Base-by-base conservation (phyloP, 1,140 invertebrate genomes). In the Neocloeon triangulifer region DNA sequence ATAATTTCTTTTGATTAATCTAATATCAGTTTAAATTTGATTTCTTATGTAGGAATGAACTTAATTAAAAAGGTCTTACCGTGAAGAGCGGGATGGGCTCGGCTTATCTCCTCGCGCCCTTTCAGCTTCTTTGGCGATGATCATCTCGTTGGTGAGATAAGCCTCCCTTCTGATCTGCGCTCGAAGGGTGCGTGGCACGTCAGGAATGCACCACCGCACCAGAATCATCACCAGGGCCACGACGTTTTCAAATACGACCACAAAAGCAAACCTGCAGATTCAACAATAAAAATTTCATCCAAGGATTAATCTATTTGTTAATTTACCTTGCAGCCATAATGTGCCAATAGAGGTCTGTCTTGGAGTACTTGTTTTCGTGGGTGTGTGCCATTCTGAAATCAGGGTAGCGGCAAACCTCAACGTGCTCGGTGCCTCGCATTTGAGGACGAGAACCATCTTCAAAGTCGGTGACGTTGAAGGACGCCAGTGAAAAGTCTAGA, bases 101-200 rank as follows among this genome's bases (percentile, higher is more conserved):
- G n/a, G n/a, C n/a, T n/a, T n/a, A n/a, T n/a, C 27, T 17, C 43
- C 45, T 30, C 61, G 50, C 3, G 69, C 68, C 32, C 67, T 44
- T 33, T 63, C 45, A 3, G 73, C 58, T 51, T 85, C 78, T 42
- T 76, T 71, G 39, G 71, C 70, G 38, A 89, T 77, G 36, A 89
- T 82, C 41, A 88, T 75, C 51, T 84, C 79, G 55, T 84, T 88
- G 33, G 81, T 85, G 35, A 89, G 62, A 53, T 80, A 84, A 5
- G 72, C 68, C 55, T 89, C 84, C 37, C 79, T 62, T 17, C 80
- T 61, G 43, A 86, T 85, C 50, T 73, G 66, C 46, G 82, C 73
- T 12, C 64, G 57, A 26, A 91, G 58, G 35, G 70, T 61, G 15
- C 62, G 59, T 3, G 79, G 75, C 50, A 85, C 69, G 51, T 89